Percentiles rank a stretch among this genome's conserved stretches.
These are phyloP conservation scores for Terebella lapidaria DNA, from an alignment of 2,888 invertebrate species.

Conservation along the genomic window DNA sequence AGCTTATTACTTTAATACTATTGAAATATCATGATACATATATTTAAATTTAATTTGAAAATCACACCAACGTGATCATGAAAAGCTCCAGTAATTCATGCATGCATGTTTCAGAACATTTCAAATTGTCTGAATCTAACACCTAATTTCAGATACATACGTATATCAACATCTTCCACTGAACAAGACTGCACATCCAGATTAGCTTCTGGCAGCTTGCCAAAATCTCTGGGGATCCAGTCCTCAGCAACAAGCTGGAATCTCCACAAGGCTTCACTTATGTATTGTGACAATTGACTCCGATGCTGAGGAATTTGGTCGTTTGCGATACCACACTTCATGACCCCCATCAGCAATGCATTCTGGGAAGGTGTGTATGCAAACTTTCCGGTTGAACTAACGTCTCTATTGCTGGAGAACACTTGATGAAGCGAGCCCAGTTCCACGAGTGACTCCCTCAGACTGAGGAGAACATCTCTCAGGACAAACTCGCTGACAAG, in stretches of 20 bases:
- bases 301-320: constrained; percentile 32
- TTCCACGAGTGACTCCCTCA: constrained; percentile 35
- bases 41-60: too few species aligned
- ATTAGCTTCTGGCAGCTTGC: not conserved
- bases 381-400: not conserved
- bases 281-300: constrained; percentile 55
- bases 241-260: constrained; percentile 60
- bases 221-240: constrained; percentile 8
- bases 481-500: constrained; percentile 40
- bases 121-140: too few species aligned
- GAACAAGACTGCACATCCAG: too few species aligned
- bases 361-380: not conserved
- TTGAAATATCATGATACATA: too few species aligned
- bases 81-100: too few species aligned
- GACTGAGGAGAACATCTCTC: constrained; percentile 38
- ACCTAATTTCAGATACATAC: too few species aligned
- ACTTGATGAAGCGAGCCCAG: not conserved
- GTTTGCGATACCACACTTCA: not conserved
- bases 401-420: not conserved
- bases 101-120: too few species aligned
- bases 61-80: too few species aligned
- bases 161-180: too few species aligned
- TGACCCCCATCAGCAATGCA: not conserved
- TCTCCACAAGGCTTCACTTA: constrained; percentile 70
- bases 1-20: too few species aligned